Base-by-base conservation (phyloP, 2,113 vertebrate species). In the Nesoenas mayeri region DNA sequence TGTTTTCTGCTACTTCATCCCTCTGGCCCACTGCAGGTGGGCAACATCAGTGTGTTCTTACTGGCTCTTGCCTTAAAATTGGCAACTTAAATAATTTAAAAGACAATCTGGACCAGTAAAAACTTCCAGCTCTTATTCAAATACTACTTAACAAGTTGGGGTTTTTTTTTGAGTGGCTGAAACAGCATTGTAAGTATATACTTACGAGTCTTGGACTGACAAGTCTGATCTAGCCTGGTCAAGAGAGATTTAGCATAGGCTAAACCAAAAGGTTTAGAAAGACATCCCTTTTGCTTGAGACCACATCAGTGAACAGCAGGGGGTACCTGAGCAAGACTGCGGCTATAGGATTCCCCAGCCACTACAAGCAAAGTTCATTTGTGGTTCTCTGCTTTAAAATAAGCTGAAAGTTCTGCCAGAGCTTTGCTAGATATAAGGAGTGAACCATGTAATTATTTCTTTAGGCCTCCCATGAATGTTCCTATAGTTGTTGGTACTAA, bases 161-260 rank as follows among this genome's bases (percentile, higher is more conserved):
- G 7, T 21, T 12, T 25, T 12, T 25, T 42, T 26, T 15, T 6
- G 0, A 20, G 21, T 36, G 61, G 31, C 44, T 70, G 36, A 61
- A 74, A 5, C 40, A 75, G 62, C 1, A 1, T 6, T 75, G 4
- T 28, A 51, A 9, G 17, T 26, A 1, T 1, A 9, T 26, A 36
- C 15, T 31, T 3, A 10, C 1, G 5, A 17, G 42, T 44, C 42
- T 28, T 47, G 19, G 17, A 12, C 51, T 44, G 64, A 18, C 15
- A 32, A 6, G 21, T 48, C 50, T n/a, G 0, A 32, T 6, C 3
- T 11, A 34, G 56, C n/a, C 79, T 19, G 7, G 12, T 31, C 28
- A 58, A 67, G 25, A 32, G 40, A 12, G 6, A 34, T 57, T 44
- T 20, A 16, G 32, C 8, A 32, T 1, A 15, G 53, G 21, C 66